Base-by-base conservation (phyloP, 2,888 invertebrate species). In the Diarsia dahlii region DNA sequence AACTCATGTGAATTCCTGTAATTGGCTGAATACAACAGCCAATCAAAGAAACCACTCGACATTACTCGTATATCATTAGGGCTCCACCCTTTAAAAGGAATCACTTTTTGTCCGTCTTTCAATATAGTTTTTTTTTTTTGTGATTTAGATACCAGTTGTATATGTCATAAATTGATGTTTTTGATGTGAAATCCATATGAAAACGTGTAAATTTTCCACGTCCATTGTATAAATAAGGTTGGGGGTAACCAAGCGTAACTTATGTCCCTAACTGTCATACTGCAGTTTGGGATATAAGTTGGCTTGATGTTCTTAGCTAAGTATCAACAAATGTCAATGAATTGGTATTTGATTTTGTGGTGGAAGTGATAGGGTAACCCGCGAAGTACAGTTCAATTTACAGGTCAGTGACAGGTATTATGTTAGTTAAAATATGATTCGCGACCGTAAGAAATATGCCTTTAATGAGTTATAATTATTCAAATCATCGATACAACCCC, bases 1-100 rank as follows among this genome's bases (percentile, higher is more conserved):
- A 58, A 52, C 23, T 80, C 81, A 64, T 80, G 28, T 73, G 52
- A 80, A 80, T 56, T 73, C 1, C 2, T 73, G 12, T 52, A 12
- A 34, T 46, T 78, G 56, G 34, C 45, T 50, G 23, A 58, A 39
- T 13, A 39, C 13, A 28, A 52, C 0, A 3, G 2, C 34, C 71
- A 50, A 56, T 23, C 18, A 79, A 46, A 58, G 28, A n/a, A 65
- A 48, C 39, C 46, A 52, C 3, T 63, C 2, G 23, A 46, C 5
- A 28, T 28, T 28, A 28, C 28, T 28, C 28, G 28, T 48, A 13
- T 18, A 18, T 28, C 10, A 15, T 52, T 52, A n/a, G 18, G 2
- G 28, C 10, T 45, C 3, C 15, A 6, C 18, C 23, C 20, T 50
- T 18, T 56, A 18, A 58, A 58, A 23, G 1, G 8, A 34, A 34